phyloP scores from a whole-genome alignment of 2,888 invertebrate species.

The Trimorus sp. region DNA sequence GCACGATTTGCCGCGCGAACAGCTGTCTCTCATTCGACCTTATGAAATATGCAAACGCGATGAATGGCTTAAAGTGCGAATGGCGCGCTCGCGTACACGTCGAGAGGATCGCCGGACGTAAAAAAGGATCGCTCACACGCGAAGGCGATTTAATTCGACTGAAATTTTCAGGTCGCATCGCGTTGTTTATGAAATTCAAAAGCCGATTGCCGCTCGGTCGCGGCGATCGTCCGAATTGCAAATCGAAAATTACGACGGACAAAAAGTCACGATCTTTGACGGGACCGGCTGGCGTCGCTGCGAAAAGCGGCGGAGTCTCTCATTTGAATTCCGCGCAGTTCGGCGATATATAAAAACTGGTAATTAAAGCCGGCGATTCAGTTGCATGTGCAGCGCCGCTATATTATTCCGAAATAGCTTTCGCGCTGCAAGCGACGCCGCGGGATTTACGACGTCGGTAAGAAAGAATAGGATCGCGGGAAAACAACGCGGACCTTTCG shows the following conservation, averaged over 20 bases:
- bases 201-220: too few relatives aligned
- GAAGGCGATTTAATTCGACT: slow-evolving; percentile 38
- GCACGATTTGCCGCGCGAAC: slow-evolving; percentile 61
- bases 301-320: not conserved
- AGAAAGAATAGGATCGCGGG: slow-evolving; percentile 51
- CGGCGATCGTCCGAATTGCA: not conserved
- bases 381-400: slow-evolving; percentile 61
- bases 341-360: slow-evolving; percentile 64
- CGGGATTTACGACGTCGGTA: slow-evolving; percentile 68
- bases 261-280: too few relatives aligned
- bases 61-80: slow-evolving; percentile 60
- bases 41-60: slow-evolving; percentile 67
- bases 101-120: slow-evolving; percentile 24
- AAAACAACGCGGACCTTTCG: slow-evolving; percentile 48
- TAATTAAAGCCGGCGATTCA: slow-evolving; percentile 72
- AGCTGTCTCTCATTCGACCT: slow-evolving; percentile 65
- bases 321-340: slow-evolving; percentile 65
- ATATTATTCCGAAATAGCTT: slow-evolving; percentile 67
- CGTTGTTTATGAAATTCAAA: not conserved
- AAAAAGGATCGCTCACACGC: slow-evolving; percentile 33
- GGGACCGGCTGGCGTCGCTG: too few relatives aligned
- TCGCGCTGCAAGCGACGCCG: slow-evolving; percentile 66
- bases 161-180: slow-evolving; percentile 34
- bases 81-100: slow-evolving; percentile 48
- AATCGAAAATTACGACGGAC: too few relatives aligned